Percentiles rank a stretch among this genome's conserved stretches.
These are phyloP conservation scores for Alligator sinensis DNA, from an alignment of 2,113 vertebrate genomes.

Conservation along the genomic window DNA sequence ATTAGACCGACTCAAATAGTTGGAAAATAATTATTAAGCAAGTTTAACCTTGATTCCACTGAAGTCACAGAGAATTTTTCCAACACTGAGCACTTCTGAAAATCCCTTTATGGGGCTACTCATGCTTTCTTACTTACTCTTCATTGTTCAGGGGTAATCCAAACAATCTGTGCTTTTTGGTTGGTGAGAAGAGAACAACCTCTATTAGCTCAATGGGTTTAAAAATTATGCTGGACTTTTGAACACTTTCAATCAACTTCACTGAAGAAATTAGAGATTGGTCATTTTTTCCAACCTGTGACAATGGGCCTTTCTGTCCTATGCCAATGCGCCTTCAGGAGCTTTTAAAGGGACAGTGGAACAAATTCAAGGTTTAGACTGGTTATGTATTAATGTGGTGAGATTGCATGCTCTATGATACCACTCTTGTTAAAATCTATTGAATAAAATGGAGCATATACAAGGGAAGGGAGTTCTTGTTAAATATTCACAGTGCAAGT, in stretches of 20 bases:
- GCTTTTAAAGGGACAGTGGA: not conserved
- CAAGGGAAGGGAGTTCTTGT: not conserved
- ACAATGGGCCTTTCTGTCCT: not conserved
- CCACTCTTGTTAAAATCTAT: not conserved
- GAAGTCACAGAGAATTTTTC: constrained; percentile 36
- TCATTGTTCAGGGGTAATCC: not conserved
- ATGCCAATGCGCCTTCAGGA: not conserved
- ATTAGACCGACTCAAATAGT: no score
- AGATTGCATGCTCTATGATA: not conserved
- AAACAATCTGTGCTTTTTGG: not conserved
- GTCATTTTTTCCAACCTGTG: not conserved
- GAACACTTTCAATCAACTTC: not conserved
- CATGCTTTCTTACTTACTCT: constrained; percentile 12
- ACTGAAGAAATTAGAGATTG: not conserved
- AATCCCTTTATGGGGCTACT: constrained; percentile 9
- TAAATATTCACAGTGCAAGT: not conserved
- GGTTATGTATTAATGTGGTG: not conserved
- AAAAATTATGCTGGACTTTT: not conserved
- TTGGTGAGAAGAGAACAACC: not conserved
- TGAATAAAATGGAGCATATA: not conserved
- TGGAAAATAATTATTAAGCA: no score
- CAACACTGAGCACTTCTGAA: not conserved
- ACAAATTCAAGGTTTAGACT: not conserved
- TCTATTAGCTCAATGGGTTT: not conserved
- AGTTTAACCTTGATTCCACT: constrained; percentile 39